These are phyloP conservation scores for Petromus typicus DNA, from an alignment of 2,113 vertebrate genomes.

Conservation along the genomic window DNA sequence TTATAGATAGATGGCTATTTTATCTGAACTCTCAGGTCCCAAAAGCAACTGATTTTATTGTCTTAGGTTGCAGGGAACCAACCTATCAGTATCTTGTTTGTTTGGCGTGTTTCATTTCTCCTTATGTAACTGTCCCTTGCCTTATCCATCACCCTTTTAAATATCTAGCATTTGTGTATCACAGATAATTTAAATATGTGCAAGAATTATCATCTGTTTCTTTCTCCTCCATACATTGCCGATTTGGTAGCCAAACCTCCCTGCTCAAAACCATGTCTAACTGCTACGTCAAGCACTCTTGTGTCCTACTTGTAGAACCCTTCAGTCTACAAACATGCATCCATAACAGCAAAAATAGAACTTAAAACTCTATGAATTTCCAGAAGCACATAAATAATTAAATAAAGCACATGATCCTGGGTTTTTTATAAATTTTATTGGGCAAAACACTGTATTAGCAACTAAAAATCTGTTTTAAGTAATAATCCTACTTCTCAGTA, in stretches of 20 bases:
- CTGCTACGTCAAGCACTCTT: neutral
- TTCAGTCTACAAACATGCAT: neutral
- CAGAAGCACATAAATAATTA: neutral
- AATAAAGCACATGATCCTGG: too few relatives aligned
- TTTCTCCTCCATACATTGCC: neutral
- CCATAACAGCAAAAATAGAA: neutral
- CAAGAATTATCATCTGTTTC: neutral
- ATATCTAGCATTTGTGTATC: neutral
- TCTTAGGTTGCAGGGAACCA: neutral
- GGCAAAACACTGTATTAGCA: neutral
- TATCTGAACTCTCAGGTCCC: neutral
- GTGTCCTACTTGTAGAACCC: neutral
- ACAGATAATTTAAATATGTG: neutral
- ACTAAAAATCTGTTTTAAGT: slow-evolving; percentile 72
- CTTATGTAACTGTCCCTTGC: neutral
- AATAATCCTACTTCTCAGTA: slow-evolving; percentile 42
- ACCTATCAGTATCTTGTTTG: neutral
- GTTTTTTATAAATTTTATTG: slow-evolving; percentile 50
- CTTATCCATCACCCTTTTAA: neutral
- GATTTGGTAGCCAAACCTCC: neutral
- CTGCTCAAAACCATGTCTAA: neutral
- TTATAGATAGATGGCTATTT: neutral
- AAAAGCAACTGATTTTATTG: neutral
- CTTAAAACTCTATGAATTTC: neutral
- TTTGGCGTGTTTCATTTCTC: neutral